Evolutionary conservation across 1,140 invertebrate species (phyloP).

Genomic region (Ceratina japonica): DNA sequence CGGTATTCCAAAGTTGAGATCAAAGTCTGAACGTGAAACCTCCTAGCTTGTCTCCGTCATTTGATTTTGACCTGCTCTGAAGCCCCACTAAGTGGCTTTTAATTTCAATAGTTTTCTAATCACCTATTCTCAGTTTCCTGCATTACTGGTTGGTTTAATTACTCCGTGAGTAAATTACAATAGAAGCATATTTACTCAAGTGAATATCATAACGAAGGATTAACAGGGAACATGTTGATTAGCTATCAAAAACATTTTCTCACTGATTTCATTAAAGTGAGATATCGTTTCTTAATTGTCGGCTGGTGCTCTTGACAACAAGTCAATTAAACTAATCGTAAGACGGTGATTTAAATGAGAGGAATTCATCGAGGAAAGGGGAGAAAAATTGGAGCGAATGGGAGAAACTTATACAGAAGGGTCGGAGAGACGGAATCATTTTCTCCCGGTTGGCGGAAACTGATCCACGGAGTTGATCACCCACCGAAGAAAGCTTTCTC

Average conservation of each 20-base stretch:
- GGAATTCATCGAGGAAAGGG: not conserved
- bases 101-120: constrained; percentile 13
- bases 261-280: not conserved
- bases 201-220: constrained; percentile 2
- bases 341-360: not conserved
- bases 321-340: constrained; percentile 3
- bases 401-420: not conserved
- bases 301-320: not conserved
- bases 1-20: constrained; percentile 10
- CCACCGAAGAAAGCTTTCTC: constrained; percentile 13
- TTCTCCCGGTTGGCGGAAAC: constrained; percentile 7
- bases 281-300: too few species aligned
- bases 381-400: not conserved
- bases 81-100: not conserved
- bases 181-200: not conserved
- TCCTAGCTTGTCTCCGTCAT: not conserved
- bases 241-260: not conserved
- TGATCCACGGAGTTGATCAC: constrained; percentile 29
- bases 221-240: not conserved
- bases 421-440: constrained; percentile 9
- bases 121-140: not conserved
- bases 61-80: not conserved
- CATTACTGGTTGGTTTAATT: constrained; percentile 3
- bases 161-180: not conserved
- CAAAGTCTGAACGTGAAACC: not conserved